These are phyloP conservation scores for Troides helena DNA, from an alignment of 2,888 invertebrate genomes.

Conservation along the genomic window DNA sequence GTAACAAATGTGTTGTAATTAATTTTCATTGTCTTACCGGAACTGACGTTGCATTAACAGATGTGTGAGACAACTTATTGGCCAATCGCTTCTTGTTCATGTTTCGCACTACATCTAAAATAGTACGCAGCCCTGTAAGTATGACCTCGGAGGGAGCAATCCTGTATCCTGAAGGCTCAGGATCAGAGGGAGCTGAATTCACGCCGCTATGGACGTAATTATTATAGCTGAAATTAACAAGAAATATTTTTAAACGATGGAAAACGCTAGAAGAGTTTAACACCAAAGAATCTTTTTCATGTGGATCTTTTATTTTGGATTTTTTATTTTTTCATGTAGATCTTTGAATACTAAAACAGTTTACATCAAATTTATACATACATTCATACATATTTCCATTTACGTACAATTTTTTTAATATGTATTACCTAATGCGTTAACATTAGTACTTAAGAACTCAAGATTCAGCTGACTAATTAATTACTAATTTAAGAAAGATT, in stretches of 20 bases:
- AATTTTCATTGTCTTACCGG: conserved; percentile 53
- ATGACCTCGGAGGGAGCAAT: conserved; percentile 68
- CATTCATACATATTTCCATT: no score
- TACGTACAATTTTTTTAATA: no score
- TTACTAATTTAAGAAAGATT: neutral
- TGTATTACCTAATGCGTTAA: no score
- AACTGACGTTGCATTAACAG: conserved; percentile 42
- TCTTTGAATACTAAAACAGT: neutral
- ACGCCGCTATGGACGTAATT: conserved; percentile 37
- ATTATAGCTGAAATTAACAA: conserved; percentile 44
- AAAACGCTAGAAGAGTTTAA: neutral
- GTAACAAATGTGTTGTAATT: neutral
- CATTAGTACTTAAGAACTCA: neutral
- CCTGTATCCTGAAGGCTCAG: conserved; percentile 39
- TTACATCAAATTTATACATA: no score
- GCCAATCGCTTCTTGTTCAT: conserved; percentile 60
- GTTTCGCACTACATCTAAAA: conserved; percentile 67
- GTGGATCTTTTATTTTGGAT: neutral
- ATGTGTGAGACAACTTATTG: conserved; percentile 31
- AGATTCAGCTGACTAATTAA: neutral
- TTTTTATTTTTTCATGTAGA: no score
- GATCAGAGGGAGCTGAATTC: conserved; percentile 36
- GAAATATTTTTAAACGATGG: conserved; percentile 1
- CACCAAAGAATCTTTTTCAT: no score
- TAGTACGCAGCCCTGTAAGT: conserved; percentile 67